Evolutionary conservation across 2,888 invertebrate genomes (phyloP), one percentile per base, ranked within the genome.

Genomic region (Iselma pallidipennis): DNA sequence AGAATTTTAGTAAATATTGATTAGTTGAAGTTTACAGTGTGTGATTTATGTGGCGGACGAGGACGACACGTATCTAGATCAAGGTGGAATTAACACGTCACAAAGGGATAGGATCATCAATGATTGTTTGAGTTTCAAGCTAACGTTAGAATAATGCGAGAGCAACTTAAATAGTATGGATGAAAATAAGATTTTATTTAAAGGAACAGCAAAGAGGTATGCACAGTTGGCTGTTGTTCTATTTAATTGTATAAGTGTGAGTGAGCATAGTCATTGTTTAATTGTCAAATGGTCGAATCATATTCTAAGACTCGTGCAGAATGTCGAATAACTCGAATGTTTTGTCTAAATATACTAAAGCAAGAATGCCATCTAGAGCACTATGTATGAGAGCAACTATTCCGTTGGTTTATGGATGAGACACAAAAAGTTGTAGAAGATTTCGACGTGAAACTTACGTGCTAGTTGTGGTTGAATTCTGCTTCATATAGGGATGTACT

Each of bases 401-500:
- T n/a, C n/a, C n/a, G n/a, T n/a, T 37, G 5, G 54, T 33, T 7
- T n/a, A 31, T 37, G 31, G 54, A 54, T 50, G 28, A 50, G 26
- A 50, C 2, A 49, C 9, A 33, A 2, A 23, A 28, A 26, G 14
- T 19, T 28, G 16, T 10, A 23, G 23, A 52, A 52, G 52, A 29
- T 12, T 7, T 29, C 26, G 7, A 5, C 25, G 10, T 28, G 16
- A 16, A 48, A 71, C 76, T 75, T 70, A 76, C 77, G 73, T 75
- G 71, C 68, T 73, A 31, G 67, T 66, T 50, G 62, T 72, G 83
- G 83, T 76, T 80, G 84, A 78, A 81, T 67, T 72, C 67, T 81
- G 81, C 71, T 85, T 85, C 75, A 82, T 81, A 77, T 85, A 85
- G 65, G 85, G 83, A 75, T 85, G 84, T 79, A 85, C 87, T 77